phyloP scores from a whole-genome alignment of 2,113 vertebrate genomes.

The Mustela lutreola region DNA sequence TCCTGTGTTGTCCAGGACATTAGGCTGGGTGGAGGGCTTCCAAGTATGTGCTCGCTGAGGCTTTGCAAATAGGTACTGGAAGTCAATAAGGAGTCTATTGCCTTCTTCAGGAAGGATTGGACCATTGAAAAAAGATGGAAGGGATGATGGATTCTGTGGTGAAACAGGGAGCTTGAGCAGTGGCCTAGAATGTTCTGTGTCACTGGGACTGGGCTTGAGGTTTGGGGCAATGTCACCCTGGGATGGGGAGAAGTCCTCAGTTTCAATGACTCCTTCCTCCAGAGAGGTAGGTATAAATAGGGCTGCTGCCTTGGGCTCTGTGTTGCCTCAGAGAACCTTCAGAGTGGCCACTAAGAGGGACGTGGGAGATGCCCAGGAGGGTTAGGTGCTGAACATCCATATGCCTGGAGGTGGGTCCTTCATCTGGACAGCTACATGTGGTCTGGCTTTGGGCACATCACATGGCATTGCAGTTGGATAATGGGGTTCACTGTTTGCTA shows the following conservation, averaged over 20 bases:
- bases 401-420: neutral
- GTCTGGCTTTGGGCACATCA: neutral
- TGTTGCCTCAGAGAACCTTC: neutral
- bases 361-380: neutral
- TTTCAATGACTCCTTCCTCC: neutral
- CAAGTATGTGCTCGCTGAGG: neutral
- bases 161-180: neutral
- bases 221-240: neutral
- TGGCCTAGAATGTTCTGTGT: neutral
- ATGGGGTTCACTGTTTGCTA: slow-evolving; percentile 71
- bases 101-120: neutral
- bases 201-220: neutral
- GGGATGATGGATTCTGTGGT: neutral
- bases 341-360: neutral
- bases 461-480: neutral
- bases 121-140: neutral
- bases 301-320: neutral
- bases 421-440: neutral
- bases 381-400: neutral
- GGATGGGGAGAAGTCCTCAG: neutral
- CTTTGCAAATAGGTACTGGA: neutral
- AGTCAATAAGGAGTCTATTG: neutral
- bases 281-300: neutral
- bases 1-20: accelerated
- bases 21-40: neutral